These are phyloP conservation scores for Xiphorhynchus erythropygius DNA, from an alignment of 2,797 vertebrate genomes.

Conservation along the genomic window DNA sequence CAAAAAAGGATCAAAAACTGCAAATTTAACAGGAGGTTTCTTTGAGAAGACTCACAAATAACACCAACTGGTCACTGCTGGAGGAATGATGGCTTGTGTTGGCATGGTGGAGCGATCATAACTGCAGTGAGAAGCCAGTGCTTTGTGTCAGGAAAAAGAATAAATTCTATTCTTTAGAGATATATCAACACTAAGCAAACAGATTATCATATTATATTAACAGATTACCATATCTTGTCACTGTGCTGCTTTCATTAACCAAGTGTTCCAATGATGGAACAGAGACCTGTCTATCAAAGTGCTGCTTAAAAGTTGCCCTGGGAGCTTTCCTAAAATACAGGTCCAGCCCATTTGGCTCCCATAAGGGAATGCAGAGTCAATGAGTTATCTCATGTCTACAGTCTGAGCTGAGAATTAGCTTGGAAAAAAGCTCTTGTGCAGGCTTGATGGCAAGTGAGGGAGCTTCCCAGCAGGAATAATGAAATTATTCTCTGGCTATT, in stretches of 20 bases:
- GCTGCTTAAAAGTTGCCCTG: not conserved
- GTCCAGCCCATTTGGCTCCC: rapidly evolving
- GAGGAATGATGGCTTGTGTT: not conserved
- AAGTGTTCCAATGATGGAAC: not conserved
- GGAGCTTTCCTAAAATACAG: not conserved
- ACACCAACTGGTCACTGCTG: not conserved
- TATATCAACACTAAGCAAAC: not conserved
- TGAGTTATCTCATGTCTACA: not conserved
- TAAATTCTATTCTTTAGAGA: not conserved
- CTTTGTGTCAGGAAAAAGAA: not conserved
- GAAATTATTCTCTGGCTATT: not conserved
- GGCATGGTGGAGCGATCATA: not conserved
- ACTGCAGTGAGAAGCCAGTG: not conserved
- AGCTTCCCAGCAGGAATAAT: not conserved
- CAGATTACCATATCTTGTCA: not conserved
- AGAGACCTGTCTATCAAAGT: not conserved
- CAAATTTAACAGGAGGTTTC: constrained; percentile 56
- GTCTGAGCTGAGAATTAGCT: not conserved
- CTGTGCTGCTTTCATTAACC: not conserved
- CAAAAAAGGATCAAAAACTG: constrained; percentile 58
- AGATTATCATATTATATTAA: not conserved
- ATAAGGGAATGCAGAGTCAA: not conserved
- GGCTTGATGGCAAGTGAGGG: not conserved
- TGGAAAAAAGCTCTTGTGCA: not conserved
- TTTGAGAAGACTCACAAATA: not conserved